Evolutionary conservation across 2,113 vertebrate genomes (phyloP).

Genomic region (Glareola pratincola): DNA sequence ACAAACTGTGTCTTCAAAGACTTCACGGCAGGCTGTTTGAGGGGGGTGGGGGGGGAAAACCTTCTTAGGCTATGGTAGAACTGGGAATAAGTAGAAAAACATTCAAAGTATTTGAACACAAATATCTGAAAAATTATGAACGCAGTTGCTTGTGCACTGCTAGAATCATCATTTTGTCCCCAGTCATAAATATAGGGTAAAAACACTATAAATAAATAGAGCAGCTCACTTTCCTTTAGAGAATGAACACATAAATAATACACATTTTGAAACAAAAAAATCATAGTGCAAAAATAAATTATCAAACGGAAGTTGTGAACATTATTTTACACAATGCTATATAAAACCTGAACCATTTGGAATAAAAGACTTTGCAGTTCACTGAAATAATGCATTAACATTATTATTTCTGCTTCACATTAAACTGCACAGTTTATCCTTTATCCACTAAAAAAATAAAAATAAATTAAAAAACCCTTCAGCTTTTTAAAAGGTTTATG

Average conservation of each 20-base stretch:
- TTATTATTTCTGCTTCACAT: slow-evolving; percentile 70
- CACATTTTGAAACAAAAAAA: slow-evolving; percentile 65
- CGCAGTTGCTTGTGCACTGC: slow-evolving; percentile 39
- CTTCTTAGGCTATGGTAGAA: slow-evolving; percentile 2
- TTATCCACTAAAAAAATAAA: slow-evolving; percentile 61
- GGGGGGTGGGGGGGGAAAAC: background rate
- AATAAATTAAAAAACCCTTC: slow-evolving; percentile 49
- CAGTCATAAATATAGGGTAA: slow-evolving; percentile 50
- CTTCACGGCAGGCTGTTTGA: background rate
- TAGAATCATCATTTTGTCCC: slow-evolving; percentile 27
- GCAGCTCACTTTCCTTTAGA: slow-evolving; percentile 55
- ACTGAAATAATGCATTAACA: slow-evolving; percentile 64
- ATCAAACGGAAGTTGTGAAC: slow-evolving; percentile 69
- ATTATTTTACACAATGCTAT: slow-evolving; percentile 71
- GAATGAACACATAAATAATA: slow-evolving; percentile 69
- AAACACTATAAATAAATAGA: slow-evolving; percentile 72
- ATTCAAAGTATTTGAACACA: slow-evolving; percentile 28
- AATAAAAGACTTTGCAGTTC: slow-evolving; percentile 68
- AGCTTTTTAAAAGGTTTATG: slow-evolving; percentile 57
- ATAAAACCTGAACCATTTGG: slow-evolving; percentile 74
- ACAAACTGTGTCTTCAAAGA: background rate
- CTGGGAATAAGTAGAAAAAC: slow-evolving; percentile 23
- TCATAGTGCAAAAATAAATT: slow-evolving; percentile 80
- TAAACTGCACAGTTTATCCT: slow-evolving; percentile 65
- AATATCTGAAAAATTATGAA: slow-evolving; percentile 10